Conservation (phyloP, 2,888 invertebrate species). For the Pandemis heparana region DNA sequence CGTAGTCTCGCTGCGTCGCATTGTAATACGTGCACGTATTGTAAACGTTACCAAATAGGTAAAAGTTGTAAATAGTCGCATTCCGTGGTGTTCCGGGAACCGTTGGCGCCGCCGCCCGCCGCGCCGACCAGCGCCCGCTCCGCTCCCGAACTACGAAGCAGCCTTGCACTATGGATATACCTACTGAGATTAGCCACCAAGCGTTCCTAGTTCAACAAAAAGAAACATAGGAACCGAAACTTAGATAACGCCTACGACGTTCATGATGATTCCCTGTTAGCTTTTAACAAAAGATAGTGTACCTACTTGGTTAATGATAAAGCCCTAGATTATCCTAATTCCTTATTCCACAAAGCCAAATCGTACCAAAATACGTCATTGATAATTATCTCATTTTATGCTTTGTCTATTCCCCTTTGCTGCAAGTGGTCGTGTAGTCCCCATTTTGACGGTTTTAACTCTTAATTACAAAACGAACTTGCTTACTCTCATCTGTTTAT, state of each 20-base stretch:
- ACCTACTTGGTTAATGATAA: background rate
- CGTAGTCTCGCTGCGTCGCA: constrained; percentile 32
- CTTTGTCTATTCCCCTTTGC: background rate
- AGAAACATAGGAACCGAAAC: no score
- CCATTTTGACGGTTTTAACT: no score
- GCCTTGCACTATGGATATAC: constrained; percentile 34
- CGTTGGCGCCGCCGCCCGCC: constrained; percentile 69
- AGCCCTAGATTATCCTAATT: background rate
- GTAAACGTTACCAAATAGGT: constrained; percentile 82
- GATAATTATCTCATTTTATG: background rate
- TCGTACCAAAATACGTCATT: background rate
- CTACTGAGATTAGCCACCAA: background rate
- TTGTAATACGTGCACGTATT: constrained; percentile 71
- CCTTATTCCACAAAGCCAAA: background rate
- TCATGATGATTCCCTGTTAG: no score
- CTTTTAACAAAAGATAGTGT: no score
- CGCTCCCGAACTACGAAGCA: constrained; percentile 53
- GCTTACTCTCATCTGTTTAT: no score
- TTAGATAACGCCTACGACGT: no score
- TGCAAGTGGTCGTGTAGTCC: background rate
- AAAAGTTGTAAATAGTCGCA: constrained; percentile 83
- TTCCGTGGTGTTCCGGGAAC: constrained; percentile 78
- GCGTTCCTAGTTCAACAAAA: background rate
- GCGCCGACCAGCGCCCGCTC: constrained; percentile 31
- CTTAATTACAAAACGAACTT: no score